Evolutionary conservation across 2,888 invertebrate species (phyloP), one percentile per base, ranked within the genome.

Genomic region (Clepsis dumicolana): DNA sequence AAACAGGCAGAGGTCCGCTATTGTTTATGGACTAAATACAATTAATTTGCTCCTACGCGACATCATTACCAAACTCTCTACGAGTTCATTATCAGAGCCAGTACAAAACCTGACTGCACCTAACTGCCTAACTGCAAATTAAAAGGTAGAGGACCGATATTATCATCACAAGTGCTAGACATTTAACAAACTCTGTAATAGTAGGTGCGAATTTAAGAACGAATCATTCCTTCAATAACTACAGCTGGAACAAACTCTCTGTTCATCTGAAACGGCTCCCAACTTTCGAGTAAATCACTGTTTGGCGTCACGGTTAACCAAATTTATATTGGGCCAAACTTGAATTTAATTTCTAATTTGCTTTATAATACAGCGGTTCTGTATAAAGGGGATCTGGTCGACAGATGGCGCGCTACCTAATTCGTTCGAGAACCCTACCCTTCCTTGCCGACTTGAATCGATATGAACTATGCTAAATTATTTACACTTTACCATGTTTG

Each of bases 391-490:
- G 66, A 32, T 44, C 38, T 52, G 50, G 12, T 50, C 56, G 35
- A 24, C 66, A 70, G 67, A 67, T 68, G 68, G 63, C 68, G 65
- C 63, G 52, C 50, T 18, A 35, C 53, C 68, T 59, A 68, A 64
- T 64, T 64, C 50, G 38, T 57, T 57, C 53, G 59, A 54, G 52
- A 64, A 59, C 63, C 59, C 57, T 41, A 57, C 68, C 63, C 66
- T 35, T 35, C 57, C 29, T 32, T 41, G 41, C 48, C 12, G 48
- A 48, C 50, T 57, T 59, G 63, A 68, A 68, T 68, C 68, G 68
- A 68, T 68, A 64, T 68, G 64, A 68, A 68, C 68, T 68, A 64
- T 59, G 68, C 50, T 67, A 63, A 59, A 64, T 68, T 68, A 68
- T 68, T 68, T 68, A 68, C 64, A 64, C 59, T 68, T 68, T 50